Base-by-base conservation (phyloP, 2,797 vertebrate genomes). In the Dryobates pubescens region DNA sequence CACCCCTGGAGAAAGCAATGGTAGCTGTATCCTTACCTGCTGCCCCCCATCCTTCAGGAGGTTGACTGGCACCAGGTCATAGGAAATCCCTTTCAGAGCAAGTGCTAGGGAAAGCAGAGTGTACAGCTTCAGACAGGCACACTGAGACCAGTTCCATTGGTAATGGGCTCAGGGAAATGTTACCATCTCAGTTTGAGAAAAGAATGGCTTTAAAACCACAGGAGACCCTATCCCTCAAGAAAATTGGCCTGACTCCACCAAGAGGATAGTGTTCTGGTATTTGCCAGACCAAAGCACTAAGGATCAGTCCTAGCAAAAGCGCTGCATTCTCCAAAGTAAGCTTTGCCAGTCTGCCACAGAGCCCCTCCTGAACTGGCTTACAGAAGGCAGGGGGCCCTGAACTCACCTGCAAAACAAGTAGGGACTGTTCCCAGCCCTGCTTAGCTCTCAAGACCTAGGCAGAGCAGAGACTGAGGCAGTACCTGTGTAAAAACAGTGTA, bases 1-100 rank as follows among this genome's bases (percentile, higher is more conserved):
- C 30, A 43, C 9, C 26, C 17, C 17, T 82, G 34, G 16, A 27
- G 29, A 92, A 30, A 54, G 32, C 17, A 23, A 43, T n/a, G 41
- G 32, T 13, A 17, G 61, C 64, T 75, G 29, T 65, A 62, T 86
- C 68, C 96, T 97, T 97, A 99, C 99, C 99, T 99, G 99, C 93
- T 98, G 98, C 26, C 99, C 99, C 71, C 98, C 99, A 67, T 99
- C 98, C 96, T 98, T 98, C 95, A 99, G 84, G 7, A 99, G 98
- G 95, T 98, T 98, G 82, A 99, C 95, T 32, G 99, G 96, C 24
- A 97, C 93, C 24, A 97, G 98, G 67, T 99, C 98, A 95, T 98
- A 99, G 79, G 98, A 97, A 47, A 99, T 98, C 77, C 98, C 98
- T 97, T 99, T 99, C 68, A 99, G 97, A 89, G 98, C 98, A 96